Conservation (phyloP, 2,113 vertebrate genomes). For the Patagioenas fasciata region DNA sequence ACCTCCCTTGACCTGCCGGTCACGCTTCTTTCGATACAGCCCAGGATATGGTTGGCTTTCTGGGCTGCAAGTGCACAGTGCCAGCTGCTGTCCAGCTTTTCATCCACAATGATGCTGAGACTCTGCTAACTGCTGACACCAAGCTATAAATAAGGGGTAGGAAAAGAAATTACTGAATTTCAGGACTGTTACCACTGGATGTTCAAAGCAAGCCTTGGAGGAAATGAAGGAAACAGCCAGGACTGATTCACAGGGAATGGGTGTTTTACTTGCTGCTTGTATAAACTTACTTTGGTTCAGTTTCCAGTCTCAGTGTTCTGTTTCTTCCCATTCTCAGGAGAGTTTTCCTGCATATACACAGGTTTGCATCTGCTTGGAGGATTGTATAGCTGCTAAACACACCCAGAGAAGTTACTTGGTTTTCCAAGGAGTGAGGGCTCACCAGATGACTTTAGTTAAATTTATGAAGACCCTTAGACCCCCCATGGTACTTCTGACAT, state of each 20-base stretch:
- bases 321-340: background rate
- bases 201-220: background rate
- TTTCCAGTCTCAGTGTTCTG: background rate
- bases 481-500: background rate
- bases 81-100: background rate
- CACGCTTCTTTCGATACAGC: background rate
- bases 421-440: background rate
- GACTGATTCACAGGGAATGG: constrained; percentile 1
- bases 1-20: background rate
- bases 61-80: background rate
- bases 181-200: background rate
- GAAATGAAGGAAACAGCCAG: constrained; percentile 24
- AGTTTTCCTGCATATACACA: background rate
- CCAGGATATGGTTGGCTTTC: background rate
- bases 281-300: background rate
- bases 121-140: background rate
- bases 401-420: background rate
- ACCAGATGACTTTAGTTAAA: background rate
- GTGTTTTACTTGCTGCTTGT: constrained; percentile 11
- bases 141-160: background rate
- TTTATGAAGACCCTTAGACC: background rate
- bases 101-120: background rate
- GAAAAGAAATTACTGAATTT: background rate
- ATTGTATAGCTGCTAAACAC: background rate
- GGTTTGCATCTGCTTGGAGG: background rate